Base-by-base conservation (phyloP, 2,113 vertebrate genomes). In the Corvus hawaiiensis region DNA sequence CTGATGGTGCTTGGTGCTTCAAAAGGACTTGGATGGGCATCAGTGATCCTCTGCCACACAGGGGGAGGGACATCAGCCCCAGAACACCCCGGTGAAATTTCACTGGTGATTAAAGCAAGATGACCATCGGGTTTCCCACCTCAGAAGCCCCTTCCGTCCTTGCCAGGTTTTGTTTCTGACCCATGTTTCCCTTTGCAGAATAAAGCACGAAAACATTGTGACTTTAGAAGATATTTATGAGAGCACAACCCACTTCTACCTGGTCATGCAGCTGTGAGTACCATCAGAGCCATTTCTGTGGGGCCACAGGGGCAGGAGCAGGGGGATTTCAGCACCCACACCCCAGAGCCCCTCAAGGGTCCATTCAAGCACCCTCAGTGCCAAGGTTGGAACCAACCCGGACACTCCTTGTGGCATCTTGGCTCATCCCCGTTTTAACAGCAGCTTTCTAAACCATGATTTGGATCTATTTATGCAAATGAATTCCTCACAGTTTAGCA, bases 231-330 rank as follows among this genome's bases (percentile, higher is more conserved):
- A 99, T 30, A 99, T 99, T 97, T 99, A 99, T 1, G 99, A 99
- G 96, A 99, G 98, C 37, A 90, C 97, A 27, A 99, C 99, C 16
- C 99, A 99, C 97, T 99, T 99, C 97, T 99, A 99, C 97, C 98
- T 99, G 89, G 98, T 99, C 71, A 99, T 99, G 99, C 98, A 99
- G 89, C 98, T 99, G 99, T 99, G 97, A 99, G 99, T 99, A 71
- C 3, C 37, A 27, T 8, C 59, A 41, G 37, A 27, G 87, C 63
- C 18, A 0, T 3, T 37, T 28, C 76, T 32, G 4, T 6, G 12
- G 52, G 54, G 48, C 6, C 54, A 4, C n/a, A 10, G 39, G 18
- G 52, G 67, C 76, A 59, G 84, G 56, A 30, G 1, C 21, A 11
- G 80, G 46, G 43, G 2, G 32, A 4, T 28, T 3, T 11, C 89